phyloP scores from a whole-genome alignment of 2,888 invertebrate species.

The Oxyteleia sp. region DNA sequence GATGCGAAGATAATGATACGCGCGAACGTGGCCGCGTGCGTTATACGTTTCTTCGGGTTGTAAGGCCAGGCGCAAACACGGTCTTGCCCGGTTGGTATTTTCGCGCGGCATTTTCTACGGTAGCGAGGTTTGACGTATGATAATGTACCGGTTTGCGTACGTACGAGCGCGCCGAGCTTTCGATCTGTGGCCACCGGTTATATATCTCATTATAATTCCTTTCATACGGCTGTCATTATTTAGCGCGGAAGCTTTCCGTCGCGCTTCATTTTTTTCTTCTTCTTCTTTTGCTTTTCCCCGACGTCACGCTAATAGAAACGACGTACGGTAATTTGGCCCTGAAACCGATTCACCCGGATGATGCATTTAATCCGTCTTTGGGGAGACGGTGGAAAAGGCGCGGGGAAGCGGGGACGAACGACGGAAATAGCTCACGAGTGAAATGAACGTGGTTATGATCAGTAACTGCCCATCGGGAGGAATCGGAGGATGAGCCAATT shows the following conservation, averaged over 20 bases:
- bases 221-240: constrained; percentile 85
- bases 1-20: constrained; percentile 60
- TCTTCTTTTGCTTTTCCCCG: constrained; percentile 41
- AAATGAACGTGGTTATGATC: constrained; percentile 44
- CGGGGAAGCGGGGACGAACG: constrained; percentile 34
- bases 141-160: constrained; percentile 54
- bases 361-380: constrained; percentile 67
- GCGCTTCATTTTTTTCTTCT: too few relatives aligned
- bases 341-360: constrained; percentile 39
- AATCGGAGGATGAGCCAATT: too few relatives aligned
- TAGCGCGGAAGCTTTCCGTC: constrained; percentile 76
- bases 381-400: constrained; percentile 1
- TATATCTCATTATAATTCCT: constrained; percentile 83
- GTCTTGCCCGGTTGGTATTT: constrained; percentile 58
- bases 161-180: constrained; percentile 19
- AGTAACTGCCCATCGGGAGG: constrained; percentile 41
- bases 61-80: constrained; percentile 62
- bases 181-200: constrained; percentile 62
- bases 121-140: constrained; percentile 66
- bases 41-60: constrained; percentile 52
- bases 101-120: constrained; percentile 61
- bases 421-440: constrained; percentile 33
- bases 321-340: constrained; percentile 60
- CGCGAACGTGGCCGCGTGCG: constrained; percentile 42
- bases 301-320: constrained; percentile 61